Percentiles rank a stretch among this genome's conserved stretches.
Evolutionary conservation across 2,888 invertebrate genomes (phyloP).

Genomic region (Coremacera marginata): DNA sequence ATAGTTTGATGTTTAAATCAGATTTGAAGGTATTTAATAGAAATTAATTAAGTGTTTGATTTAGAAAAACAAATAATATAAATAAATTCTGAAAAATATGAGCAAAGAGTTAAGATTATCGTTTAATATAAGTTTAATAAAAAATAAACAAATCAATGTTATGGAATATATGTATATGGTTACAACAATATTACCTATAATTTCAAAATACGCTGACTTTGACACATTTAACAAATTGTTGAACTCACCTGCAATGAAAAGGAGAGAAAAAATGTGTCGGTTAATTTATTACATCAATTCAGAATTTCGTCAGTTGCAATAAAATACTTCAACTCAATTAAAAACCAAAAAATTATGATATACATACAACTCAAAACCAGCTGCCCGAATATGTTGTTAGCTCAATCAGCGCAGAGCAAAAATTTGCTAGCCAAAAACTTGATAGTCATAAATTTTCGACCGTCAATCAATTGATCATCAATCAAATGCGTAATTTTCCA

Average conservation of each 20-base stretch:
- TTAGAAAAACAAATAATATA: too few species aligned
- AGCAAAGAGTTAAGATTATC: too few species aligned
- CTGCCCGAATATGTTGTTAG: background rate
- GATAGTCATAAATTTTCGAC: conserved; percentile 14
- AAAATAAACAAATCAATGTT: too few species aligned
- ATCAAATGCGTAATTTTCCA: conserved; percentile 26
- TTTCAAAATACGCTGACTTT: too few species aligned
- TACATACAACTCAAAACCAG: background rate
- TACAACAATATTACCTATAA: too few species aligned
- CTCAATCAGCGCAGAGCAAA: background rate
- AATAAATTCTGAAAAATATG: too few species aligned
- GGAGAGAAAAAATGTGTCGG: background rate
- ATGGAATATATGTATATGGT: too few species aligned
- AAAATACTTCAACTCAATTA: background rate
- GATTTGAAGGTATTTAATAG: too few species aligned
- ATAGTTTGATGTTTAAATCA: too few species aligned
- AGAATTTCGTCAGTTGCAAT: background rate
- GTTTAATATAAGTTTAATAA: too few species aligned
- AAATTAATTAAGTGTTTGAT: too few species aligned
- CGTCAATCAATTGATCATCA: conserved; percentile 33
- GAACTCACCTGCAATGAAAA: conserved; percentile 6
- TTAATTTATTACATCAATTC: background rate
- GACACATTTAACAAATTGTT: background rate
- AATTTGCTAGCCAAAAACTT: background rate
- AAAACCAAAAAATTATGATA: background rate